Conservation (phyloP, 2,797 vertebrate species). For the Delichon dasypus region DNA sequence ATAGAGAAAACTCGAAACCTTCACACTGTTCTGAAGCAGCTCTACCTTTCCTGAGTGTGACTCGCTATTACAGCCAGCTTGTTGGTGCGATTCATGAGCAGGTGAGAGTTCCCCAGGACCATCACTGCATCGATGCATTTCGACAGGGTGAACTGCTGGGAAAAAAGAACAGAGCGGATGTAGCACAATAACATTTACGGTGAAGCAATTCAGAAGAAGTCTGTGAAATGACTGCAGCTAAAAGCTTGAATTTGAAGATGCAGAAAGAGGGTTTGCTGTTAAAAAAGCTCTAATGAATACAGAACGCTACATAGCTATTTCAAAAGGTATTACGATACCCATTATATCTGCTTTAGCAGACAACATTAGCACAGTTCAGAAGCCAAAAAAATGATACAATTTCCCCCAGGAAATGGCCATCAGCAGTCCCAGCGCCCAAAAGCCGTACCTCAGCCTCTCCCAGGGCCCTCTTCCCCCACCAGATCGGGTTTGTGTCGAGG, state of each 20-base stretch:
- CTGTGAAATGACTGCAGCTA: not conserved
- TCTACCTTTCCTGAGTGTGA: slow-evolving; percentile 94
- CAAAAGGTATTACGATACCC: not conserved
- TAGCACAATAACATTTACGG: accelerated
- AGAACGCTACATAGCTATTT: not conserved
- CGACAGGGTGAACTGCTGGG: slow-evolving; percentile 86
- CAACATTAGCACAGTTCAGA: accelerated
- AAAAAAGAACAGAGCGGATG: not conserved
- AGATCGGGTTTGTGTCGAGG: slow-evolving; percentile 93
- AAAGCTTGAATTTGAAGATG: not conserved
- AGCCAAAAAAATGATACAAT: accelerated
- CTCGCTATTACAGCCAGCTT: slow-evolving; percentile 92
- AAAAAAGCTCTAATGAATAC: not conserved
- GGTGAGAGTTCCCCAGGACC: slow-evolving; percentile 92
- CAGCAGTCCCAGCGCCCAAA: not conserved
- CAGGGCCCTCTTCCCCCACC: slow-evolving; percentile 94
- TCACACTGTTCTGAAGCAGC: not conserved
- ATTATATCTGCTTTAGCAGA: accelerated
- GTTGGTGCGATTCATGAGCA: slow-evolving; percentile 90
- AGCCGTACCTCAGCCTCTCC: slow-evolving; percentile 82
- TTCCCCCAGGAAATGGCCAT: accelerated
- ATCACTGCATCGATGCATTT: slow-evolving; percentile 92
- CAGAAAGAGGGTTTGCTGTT: not conserved
- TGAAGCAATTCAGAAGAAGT: not conserved
- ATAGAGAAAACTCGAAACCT: accelerated